Evolutionary conservation across 1,140 invertebrate species (phyloP).

Genomic region (Drosophila eugracilis): DNA sequence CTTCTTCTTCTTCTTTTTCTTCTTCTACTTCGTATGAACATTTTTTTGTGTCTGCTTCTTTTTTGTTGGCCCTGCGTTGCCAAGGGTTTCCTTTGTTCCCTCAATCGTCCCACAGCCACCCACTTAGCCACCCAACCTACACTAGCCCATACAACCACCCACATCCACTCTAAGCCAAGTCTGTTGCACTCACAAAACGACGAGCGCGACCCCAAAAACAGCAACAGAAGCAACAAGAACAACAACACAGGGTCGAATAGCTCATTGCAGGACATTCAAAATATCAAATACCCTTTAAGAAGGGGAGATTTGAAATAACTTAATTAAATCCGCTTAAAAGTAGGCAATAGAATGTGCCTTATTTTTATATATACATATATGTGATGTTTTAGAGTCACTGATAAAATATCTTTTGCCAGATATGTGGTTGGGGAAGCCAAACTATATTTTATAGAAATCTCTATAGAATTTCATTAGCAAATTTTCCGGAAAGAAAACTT

Average conservation of each 20-base stretch:
- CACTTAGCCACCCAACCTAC: background rate
- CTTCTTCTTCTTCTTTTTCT: slow-evolving; percentile 52
- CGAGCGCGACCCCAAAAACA: slow-evolving; percentile 54
- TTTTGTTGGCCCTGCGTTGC: slow-evolving; percentile 81
- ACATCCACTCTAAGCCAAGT: slow-evolving; percentile 48
- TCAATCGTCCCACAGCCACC: slow-evolving; percentile 27
- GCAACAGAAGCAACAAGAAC: slow-evolving; percentile 5
- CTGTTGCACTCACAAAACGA: slow-evolving; percentile 70
- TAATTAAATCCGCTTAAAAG: no score
- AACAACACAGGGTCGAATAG: background rate
- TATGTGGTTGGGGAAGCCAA: no score
- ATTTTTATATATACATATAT: no score
- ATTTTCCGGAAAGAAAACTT: no score
- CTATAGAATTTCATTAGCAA: no score
- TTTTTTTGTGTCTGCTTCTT: slow-evolving; percentile 61
- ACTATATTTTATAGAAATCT: no score
- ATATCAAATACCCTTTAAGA: slow-evolving; percentile 21
- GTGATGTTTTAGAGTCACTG: no score
- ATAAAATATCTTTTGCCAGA: no score
- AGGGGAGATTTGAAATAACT: no score
- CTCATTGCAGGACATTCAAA: slow-evolving; percentile 22
- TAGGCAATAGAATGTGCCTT: no score
- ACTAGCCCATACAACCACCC: background rate
- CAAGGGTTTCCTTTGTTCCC: slow-evolving; percentile 84
- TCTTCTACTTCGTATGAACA: slow-evolving; percentile 52